Evolutionary conservation across 2,113 vertebrate species (phyloP), one percentile per base, ranked within the genome.

Genomic region (Jaculus jaculus): DNA sequence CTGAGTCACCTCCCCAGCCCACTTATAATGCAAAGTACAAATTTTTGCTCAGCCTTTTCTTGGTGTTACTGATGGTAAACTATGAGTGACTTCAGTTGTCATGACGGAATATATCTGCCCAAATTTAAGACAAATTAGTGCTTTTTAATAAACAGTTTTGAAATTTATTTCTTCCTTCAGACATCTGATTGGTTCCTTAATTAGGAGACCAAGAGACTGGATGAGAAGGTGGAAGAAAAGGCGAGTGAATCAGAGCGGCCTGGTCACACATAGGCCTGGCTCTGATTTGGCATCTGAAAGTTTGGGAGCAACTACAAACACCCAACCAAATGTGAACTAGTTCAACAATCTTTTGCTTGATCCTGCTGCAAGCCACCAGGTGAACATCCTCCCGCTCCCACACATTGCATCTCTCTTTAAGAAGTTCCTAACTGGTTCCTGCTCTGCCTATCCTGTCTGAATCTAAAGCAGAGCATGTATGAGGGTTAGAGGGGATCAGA

Each of bases 361-460:
- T 30, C 32, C 30, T 21, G 69, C 68, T 39, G 61, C 68, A 77
- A 37, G 34, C 80, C 78, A 37, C 84, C 74, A 7, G n/a, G n/a
- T 4, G 92, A 87, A 66, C 47, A 77, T 65, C 18, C 58, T 65
- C 34, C 24, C 51, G 4, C 61, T 42, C 61, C 84, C 34, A 77
- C 60, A 78, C 84, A 79, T 4, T 23, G n/a, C 71, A 58, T 84
- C 60, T 89, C 81, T 69, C 84, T 54, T 92, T 26, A 84, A 87
- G 89, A 85, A 93, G 75, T 60, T 83, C 74, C 91, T 91, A 82
- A 34, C 71, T 72, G 85, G 60, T 63, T 20, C 28, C 32, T 71
- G 26, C 80, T 82, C 68, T 78, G 69, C 78, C 66, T 82, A 37
- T 5, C 39, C 39, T 81, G 66, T 54, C 61, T 58, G 51, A 32